Percentiles rank a stretch among this genome's conserved stretches.
These are phyloP conservation scores for Halictus quadricinctus DNA, from an alignment of 2,888 invertebrate species.

Conservation along the genomic window DNA sequence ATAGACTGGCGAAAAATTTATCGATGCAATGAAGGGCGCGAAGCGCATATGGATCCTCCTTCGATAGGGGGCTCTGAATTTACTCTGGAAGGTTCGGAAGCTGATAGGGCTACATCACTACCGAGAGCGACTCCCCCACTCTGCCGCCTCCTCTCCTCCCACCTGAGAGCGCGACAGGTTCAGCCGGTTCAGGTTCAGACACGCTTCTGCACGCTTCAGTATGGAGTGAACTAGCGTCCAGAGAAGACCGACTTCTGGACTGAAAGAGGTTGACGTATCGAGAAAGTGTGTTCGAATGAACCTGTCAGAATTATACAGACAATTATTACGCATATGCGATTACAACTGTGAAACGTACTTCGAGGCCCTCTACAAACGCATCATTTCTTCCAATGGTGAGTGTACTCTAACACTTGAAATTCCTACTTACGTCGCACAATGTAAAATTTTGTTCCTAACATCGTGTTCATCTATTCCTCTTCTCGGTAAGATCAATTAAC, in stretches of 20 bases:
- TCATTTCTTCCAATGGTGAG: conserved; percentile 51
- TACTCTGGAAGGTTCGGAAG: neutral
- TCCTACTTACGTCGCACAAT: neutral
- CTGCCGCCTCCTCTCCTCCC: conserved; percentile 67
- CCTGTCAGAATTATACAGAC: conserved; percentile 27
- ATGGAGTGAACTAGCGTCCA: conserved; percentile 14
- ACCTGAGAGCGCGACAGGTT: conserved; percentile 27
- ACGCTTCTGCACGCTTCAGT: conserved; percentile 44
- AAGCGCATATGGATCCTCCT: too few species aligned
- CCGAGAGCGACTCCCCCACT: conserved; percentile 10
- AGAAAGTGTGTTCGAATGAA: conserved; percentile 45
- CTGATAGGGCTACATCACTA: neutral
- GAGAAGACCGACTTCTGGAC: neutral
- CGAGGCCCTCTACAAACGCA: neutral
- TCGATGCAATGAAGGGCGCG: too few species aligned
- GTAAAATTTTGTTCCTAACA: neutral
- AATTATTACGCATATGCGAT: conserved; percentile 33
- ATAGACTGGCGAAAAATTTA: too few species aligned
- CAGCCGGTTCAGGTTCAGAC: conserved; percentile 62
- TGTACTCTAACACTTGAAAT: neutral
- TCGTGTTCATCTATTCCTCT: neutral
- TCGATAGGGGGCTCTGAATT: too few species aligned
- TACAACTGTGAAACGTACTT: conserved; percentile 7
- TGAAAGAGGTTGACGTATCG: conserved; percentile 16
- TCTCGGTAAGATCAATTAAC: neutral